Conservation (phyloP, 2,797 vertebrate genomes). For the Diceros bicornis region DNA sequence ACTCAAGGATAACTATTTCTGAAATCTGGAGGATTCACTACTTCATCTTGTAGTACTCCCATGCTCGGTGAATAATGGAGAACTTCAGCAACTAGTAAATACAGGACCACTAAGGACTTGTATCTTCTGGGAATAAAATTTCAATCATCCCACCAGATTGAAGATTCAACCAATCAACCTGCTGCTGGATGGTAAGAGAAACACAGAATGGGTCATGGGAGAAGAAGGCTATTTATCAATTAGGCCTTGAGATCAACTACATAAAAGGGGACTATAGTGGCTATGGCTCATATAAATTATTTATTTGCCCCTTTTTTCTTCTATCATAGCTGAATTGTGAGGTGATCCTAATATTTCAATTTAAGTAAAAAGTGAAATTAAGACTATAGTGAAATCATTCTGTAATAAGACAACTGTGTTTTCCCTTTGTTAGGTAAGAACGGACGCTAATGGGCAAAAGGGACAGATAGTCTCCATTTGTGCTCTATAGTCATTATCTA, state of each 20-base stretch:
- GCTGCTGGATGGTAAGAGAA: not conserved
- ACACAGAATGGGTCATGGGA: not conserved
- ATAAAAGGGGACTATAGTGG: not conserved
- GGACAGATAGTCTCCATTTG: not conserved
- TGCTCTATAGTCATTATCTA: not conserved
- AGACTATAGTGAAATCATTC: not conserved
- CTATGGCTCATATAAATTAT: not conserved
- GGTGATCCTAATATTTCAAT: not conserved
- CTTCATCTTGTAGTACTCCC: not conserved
- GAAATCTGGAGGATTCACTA: not conserved
- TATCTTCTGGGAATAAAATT: not conserved
- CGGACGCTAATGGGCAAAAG: not conserved
- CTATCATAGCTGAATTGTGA: not conserved
- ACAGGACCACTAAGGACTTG: not conserved
- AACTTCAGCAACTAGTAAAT: not conserved
- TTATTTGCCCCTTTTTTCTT: not conserved
- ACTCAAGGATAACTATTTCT: not conserved
- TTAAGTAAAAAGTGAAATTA: not conserved
- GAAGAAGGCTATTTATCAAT: not conserved
- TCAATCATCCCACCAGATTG: not conserved
- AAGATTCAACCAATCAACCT: not conserved
- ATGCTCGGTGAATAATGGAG: not conserved
- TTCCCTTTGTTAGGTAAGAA: not conserved
- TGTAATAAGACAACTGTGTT: not conserved
- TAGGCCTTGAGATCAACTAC: not conserved